A percentile compares a stretch with the other conserved stretches of the same genome.
phyloP scores from a whole-genome alignment of 2,797 vertebrate species.

The Falco novaeseelandiae region DNA sequence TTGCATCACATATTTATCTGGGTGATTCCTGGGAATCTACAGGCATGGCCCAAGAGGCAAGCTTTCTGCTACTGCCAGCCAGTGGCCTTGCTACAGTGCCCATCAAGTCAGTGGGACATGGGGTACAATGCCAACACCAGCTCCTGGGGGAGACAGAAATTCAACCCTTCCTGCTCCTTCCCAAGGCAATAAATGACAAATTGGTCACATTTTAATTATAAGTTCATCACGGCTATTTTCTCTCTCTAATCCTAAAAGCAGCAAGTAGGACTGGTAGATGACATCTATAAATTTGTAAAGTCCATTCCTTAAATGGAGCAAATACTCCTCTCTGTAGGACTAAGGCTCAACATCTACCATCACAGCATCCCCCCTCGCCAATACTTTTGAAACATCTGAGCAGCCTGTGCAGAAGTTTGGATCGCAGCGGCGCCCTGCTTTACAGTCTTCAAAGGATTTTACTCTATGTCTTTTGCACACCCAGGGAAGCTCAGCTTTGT shows the following conservation, averaged over 20 bases:
- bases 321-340: too few relatives aligned
- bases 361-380: neutral
- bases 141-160: neutral
- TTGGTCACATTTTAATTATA: neutral
- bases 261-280: neutral
- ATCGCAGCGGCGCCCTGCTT: fast-evolving
- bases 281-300: neutral
- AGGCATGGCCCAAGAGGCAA: neutral
- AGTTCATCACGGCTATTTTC: neutral
- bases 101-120: fast-evolving
- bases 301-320: neutral
- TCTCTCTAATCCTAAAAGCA: neutral
- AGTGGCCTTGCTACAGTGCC: neutral
- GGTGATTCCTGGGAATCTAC: neutral
- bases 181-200: neutral
- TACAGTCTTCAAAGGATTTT: neutral
- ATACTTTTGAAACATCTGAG: fast-evolving
- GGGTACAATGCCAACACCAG: neutral
- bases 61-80: too few relatives aligned
- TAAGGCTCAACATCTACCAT: fast-evolving
- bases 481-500: neutral
- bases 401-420: fast-evolving
- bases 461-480: neutral
- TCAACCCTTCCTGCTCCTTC: neutral
- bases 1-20: neutral